Evolutionary conservation across 1,140 invertebrate genomes (phyloP).

Genomic region (Harpegnathos saltator): DNA sequence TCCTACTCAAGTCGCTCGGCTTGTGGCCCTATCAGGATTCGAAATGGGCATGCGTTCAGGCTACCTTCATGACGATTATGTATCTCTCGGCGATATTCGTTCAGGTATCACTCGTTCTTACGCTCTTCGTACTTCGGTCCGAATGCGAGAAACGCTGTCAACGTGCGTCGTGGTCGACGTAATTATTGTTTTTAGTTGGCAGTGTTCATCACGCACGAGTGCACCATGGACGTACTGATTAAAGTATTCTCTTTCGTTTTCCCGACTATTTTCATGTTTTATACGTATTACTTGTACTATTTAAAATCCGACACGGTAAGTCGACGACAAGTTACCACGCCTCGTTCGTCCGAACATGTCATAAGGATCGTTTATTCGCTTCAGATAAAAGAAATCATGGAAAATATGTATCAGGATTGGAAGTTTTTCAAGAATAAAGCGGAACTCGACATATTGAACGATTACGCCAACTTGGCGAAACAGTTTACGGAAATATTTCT

Average conservation of each 20-base stretch:
- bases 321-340: background rate
- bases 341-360: background rate
- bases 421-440: background rate
- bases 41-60: background rate
- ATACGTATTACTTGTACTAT: background rate
- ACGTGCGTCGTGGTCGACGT: background rate
- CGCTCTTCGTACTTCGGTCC: background rate
- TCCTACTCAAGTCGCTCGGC: background rate
- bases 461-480: background rate
- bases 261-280: background rate
- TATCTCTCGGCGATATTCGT: background rate
- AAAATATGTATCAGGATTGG: conserved; percentile 1
- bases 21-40: conserved; percentile 27
- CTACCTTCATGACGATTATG: background rate
- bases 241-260: background rate
- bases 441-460: conserved; percentile 29
- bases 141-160: background rate
- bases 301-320: background rate
- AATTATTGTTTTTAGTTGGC: background rate
- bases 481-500: background rate
- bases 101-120: background rate
- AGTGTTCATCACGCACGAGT: conserved; percentile 4
- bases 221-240: background rate
- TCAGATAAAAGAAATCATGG: conserved; percentile 8
- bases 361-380: background rate